Evolutionary conservation across 2,888 invertebrate genomes (phyloP).

Genomic region (Caenorhabditis sinica): DNA sequence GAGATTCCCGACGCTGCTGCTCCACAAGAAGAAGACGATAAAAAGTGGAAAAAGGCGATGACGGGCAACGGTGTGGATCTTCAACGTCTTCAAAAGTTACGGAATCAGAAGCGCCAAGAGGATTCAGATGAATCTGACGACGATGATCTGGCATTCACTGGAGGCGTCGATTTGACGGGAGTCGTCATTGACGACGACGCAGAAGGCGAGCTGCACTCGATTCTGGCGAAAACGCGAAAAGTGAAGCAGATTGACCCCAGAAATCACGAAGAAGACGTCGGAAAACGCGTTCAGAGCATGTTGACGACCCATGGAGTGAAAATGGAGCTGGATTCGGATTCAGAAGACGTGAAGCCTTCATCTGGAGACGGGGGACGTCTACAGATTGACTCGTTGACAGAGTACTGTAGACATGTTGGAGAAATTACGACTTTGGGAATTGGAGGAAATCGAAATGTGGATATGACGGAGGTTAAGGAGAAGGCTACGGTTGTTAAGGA

Average conservation of each 20-base stretch:
- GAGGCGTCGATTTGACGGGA: slow-evolving; percentile 75
- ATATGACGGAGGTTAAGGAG: slow-evolving; percentile 70
- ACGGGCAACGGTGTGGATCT: slow-evolving; percentile 71
- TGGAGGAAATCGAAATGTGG: slow-evolving; percentile 81
- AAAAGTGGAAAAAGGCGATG: slow-evolving; percentile 68
- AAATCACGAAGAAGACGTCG: slow-evolving; percentile 61
- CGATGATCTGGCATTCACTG: slow-evolving; percentile 70
- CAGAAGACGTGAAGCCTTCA: slow-evolving; percentile 60
- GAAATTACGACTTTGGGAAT: slow-evolving; percentile 77
- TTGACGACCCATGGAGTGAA: slow-evolving; percentile 66
- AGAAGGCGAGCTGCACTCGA: slow-evolving; percentile 79
- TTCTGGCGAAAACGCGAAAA: slow-evolving; percentile 77
- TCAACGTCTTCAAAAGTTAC: slow-evolving; percentile 67
- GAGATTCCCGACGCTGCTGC: slow-evolving; percentile 55
- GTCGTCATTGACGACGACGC: slow-evolving; percentile 83
- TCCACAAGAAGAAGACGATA: slow-evolving; percentile 53
- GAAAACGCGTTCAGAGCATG: slow-evolving; percentile 59
- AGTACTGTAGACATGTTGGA: slow-evolving; percentile 82
- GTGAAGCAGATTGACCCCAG: slow-evolving; percentile 68
- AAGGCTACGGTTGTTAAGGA: too few species aligned
- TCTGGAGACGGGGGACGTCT: slow-evolving; percentile 69
- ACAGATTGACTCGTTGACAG: slow-evolving; percentile 81
- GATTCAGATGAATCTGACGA: slow-evolving; percentile 75
- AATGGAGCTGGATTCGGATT: slow-evolving; percentile 73
- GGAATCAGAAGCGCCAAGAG: neutral